Conservation (phyloP, 1,140 invertebrate genomes). For the Antheraea pernyi region DNA sequence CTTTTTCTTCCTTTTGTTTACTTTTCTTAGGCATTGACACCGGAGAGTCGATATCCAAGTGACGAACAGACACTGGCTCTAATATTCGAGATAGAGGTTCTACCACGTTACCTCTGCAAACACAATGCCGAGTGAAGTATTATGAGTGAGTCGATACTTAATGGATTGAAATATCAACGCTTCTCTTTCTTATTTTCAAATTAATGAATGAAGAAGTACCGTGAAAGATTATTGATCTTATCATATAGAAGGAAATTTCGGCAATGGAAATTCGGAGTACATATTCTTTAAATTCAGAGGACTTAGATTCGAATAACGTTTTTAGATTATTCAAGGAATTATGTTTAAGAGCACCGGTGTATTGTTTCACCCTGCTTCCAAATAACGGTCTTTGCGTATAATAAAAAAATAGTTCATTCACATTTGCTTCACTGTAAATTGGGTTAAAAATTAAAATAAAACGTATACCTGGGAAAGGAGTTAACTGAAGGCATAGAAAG, state of each 20-base stretch:
- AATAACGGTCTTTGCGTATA: too few relatives aligned
- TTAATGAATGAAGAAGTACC: neutral
- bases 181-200: neutral
- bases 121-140: neutral
- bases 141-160: neutral
- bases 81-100: constrained; percentile 88
- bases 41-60: constrained; percentile 81
- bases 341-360: too few relatives aligned
- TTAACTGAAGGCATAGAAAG: constrained; percentile 91
- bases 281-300: too few relatives aligned
- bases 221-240: neutral
- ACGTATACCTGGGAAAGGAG: constrained; percentile 82
- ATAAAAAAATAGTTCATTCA: too few relatives aligned
- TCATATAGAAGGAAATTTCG: neutral
- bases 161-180: too few relatives aligned
- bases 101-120: constrained; percentile 81
- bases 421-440: too few relatives aligned
- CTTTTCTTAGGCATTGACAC: constrained; percentile 30
- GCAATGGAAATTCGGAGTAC: too few relatives aligned
- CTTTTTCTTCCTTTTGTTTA: constrained; percentile 15
- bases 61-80: constrained; percentile 85
- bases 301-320: too few relatives aligned
- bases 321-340: too few relatives aligned
- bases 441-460: neutral
- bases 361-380: too few relatives aligned